Evolutionary conservation across 2,888 invertebrate species (phyloP), one percentile per base, ranked within the genome.

Genomic region (Acanthopleura granulata): DNA sequence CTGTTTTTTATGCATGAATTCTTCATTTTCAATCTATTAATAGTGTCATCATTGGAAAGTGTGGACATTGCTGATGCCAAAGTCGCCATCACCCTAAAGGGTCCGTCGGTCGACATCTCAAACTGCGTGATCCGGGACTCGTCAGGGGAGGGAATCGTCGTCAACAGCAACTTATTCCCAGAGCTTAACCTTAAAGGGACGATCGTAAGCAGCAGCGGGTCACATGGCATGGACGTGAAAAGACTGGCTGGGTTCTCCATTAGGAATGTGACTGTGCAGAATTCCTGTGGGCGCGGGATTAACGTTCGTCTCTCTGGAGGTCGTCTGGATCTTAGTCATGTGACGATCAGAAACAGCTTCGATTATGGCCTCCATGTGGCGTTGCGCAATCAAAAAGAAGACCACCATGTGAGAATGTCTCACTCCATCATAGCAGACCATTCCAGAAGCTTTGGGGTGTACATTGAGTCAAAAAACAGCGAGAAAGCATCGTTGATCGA

Each of bases 261-360:
- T 27, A 66, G 29, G 25, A 66, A 66, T 66, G 29, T 25, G 29
- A 66, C 66, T 6, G 66, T 66, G 22, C 15, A 66, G 25, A 66
- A 66, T 66, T 22, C 29, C 6, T 9, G 22, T 16, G 66, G 66
- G 29, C 18, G 29, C 22, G 66, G 66, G 3, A 66, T 66, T 27
- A 27, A 22, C 25, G 66, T 66, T 25, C 66, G 66, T 27, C 25
- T 66, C 1, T 22, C 29, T 27, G 29, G 66, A 6, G 66, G 66
- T 15, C 15, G 6, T 16, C 25, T 66, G 66, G 29, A 66, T 6
- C 29, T 66, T 6, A 66, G 16, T 15, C 29, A 66, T 27, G 66
- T 66, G 16, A 22, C 16, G 18, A 25, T 66, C 22, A 66, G 22
- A 27, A 66, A 66, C 25, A 66, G 66, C 25, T 66, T 16, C 6